A percentile compares a stretch with the other conserved stretches of the same genome.
Conservation (phyloP, 2,797 vertebrate species). For the Mus minutoides region DNA sequence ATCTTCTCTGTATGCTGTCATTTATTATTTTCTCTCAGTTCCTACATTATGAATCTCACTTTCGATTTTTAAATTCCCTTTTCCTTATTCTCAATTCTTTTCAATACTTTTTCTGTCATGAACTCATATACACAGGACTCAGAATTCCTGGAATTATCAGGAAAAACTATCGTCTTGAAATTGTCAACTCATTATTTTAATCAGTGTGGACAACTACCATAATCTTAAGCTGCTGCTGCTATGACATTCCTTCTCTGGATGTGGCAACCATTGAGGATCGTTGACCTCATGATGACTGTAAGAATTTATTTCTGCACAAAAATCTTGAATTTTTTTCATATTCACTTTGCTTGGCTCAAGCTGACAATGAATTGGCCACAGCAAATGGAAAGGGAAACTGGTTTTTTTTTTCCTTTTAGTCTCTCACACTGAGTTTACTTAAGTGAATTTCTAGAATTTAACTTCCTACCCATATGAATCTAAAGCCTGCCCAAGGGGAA, state of each 20-base stretch:
- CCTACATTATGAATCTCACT: background rate
- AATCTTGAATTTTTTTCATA: conserved; percentile 47
- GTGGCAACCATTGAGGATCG: conserved; percentile 55
- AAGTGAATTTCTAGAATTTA: conserved; percentile 51
- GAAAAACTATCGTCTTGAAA: conserved; percentile 6
- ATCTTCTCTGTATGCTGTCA: background rate
- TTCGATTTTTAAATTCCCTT: background rate
- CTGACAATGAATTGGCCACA: conserved; percentile 40
- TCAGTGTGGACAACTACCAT: conserved; percentile 47
- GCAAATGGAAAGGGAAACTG: background rate
- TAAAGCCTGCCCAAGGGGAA: background rate
- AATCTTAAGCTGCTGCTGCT: conserved; percentile 39
- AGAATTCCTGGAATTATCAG: conserved; percentile 60
- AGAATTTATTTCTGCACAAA: conserved; percentile 64
- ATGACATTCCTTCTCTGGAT: conserved; percentile 47
- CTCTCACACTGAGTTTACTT: conserved; percentile 17
- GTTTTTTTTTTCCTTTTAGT: conserved; percentile 51
- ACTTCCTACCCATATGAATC: background rate
- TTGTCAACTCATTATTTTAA: conserved; percentile 49
- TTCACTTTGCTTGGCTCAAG: conserved; percentile 46
- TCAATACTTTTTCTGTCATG: background rate
- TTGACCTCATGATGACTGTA: conserved; percentile 48
- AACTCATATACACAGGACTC: background rate
- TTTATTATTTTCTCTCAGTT: conserved; percentile 38
- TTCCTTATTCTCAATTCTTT: background rate